phyloP scores from a whole-genome alignment of 2,797 vertebrate genomes.

The Chanos chanos region DNA sequence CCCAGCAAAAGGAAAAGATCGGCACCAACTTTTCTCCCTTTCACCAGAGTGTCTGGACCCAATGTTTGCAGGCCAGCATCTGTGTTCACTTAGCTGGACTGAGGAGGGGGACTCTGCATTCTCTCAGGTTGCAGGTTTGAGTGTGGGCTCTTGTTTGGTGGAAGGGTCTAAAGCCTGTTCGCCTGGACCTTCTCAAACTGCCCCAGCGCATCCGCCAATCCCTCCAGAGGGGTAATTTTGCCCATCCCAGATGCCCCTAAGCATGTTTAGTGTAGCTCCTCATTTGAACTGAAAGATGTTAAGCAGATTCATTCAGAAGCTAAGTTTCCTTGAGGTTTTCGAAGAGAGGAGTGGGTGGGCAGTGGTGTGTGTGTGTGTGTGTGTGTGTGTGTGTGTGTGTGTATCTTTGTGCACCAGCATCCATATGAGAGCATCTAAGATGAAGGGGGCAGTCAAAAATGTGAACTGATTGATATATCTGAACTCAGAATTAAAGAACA shows the following conservation, averaged over 20 bases:
- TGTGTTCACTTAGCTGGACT: slow-evolving; percentile 86
- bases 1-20: slow-evolving; percentile 58
- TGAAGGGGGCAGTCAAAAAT: slow-evolving; percentile 57
- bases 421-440: slow-evolving; percentile 50
- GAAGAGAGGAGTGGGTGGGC: slow-evolving; percentile 55
- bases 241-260: slow-evolving; percentile 82
- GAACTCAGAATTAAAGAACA: slow-evolving; percentile 73
- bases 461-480: slow-evolving; percentile 75
- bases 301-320: slow-evolving; percentile 93
- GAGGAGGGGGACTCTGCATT: slow-evolving; percentile 61
- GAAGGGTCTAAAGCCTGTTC: slow-evolving; percentile 62
- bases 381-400: slow-evolving; percentile 20
- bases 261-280: slow-evolving; percentile 88
- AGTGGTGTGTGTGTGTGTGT: slow-evolving; percentile 30
- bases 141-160: slow-evolving; percentile 82
- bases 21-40: slow-evolving; percentile 53
- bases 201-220: slow-evolving; percentile 72
- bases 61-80: slow-evolving; percentile 82
- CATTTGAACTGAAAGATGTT: slow-evolving; percentile 93
- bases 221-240: slow-evolving; percentile 78
- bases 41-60: slow-evolving; percentile 66
- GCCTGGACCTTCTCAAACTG: slow-evolving; percentile 89
- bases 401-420: background rate
- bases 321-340: slow-evolving; percentile 66
- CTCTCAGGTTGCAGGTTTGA: slow-evolving; percentile 89